Conservation (phyloP, 1,140 invertebrate genomes). For the Idris sp. region DNA sequence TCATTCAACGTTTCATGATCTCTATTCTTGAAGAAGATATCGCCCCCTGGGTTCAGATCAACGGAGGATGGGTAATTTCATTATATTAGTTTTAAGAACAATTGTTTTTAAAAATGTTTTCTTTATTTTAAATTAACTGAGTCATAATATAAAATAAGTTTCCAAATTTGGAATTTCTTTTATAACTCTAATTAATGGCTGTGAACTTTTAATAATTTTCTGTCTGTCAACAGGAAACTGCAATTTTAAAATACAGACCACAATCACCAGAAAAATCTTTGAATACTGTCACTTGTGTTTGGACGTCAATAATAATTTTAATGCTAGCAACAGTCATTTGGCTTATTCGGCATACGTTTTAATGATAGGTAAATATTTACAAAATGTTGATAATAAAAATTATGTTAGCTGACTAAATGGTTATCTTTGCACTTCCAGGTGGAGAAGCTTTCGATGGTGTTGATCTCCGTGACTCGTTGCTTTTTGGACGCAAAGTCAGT, state of each 20-base stretch:
- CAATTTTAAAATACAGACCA: constrained; percentile 27
- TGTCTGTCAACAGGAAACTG: constrained; percentile 32
- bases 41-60: constrained; percentile 83
- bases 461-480: constrained; percentile 27
- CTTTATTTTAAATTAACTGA: no score
- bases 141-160: no score
- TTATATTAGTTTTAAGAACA: no score
- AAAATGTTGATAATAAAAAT: neutral
- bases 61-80: constrained; percentile 87
- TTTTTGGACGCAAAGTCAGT: constrained; percentile 23
- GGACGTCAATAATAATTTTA: constrained; percentile 9
- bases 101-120: no score
- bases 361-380: constrained; percentile 19
- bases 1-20: constrained; percentile 81
- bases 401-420: constrained; percentile 1
- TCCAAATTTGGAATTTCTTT: no score
- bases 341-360: constrained; percentile 13
- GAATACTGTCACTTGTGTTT: neutral
- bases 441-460: constrained; percentile 18
- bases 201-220: no score
- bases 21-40: constrained; percentile 83
- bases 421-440: constrained; percentile 47
- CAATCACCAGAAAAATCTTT: constrained; percentile 17
- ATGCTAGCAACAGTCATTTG: constrained; percentile 1
- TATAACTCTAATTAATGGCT: no score